Conservation (phyloP, 1,140 invertebrate genomes). For the Solenopsis fugax region DNA sequence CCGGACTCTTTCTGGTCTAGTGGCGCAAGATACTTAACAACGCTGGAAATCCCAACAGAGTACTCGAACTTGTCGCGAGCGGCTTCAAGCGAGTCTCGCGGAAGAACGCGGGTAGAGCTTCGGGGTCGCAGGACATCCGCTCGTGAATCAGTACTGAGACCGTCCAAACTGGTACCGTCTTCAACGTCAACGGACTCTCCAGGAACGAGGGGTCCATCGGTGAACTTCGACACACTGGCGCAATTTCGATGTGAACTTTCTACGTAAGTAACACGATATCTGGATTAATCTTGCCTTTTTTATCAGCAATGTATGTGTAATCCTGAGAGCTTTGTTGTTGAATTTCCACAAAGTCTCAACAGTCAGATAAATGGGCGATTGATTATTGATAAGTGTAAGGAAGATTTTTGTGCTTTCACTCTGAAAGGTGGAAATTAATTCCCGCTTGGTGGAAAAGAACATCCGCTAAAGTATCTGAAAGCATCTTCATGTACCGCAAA, state of each 20-base stretch:
- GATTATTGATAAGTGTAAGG: neutral
- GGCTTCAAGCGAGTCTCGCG: neutral
- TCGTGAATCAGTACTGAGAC: neutral
- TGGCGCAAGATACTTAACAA: neutral
- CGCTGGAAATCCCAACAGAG: slow-evolving; percentile 46
- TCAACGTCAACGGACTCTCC: slow-evolving; percentile 41
- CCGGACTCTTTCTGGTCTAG: neutral
- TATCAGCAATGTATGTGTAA: slow-evolving; percentile 11
- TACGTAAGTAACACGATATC: slow-evolving; percentile 79
- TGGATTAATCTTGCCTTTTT: slow-evolving; percentile 3
- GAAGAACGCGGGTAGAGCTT: neutral
- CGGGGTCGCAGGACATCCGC: neutral
- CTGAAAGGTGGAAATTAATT: neutral
- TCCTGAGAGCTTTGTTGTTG: slow-evolving; percentile 23
- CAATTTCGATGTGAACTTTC: slow-evolving; percentile 81
- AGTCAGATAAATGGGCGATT: neutral
- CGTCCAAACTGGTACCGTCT: neutral
- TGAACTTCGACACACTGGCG: slow-evolving; percentile 84
- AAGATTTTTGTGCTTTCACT: neutral
- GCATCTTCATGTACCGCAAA: neutral
- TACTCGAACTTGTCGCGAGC: neutral
- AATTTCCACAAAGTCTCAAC: neutral
- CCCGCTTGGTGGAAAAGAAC: no score
- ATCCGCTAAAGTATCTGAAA: neutral
- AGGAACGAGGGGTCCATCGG: slow-evolving; percentile 37